Conservation (phyloP, 2,888 invertebrate genomes). For the Tillus elongatus region DNA sequence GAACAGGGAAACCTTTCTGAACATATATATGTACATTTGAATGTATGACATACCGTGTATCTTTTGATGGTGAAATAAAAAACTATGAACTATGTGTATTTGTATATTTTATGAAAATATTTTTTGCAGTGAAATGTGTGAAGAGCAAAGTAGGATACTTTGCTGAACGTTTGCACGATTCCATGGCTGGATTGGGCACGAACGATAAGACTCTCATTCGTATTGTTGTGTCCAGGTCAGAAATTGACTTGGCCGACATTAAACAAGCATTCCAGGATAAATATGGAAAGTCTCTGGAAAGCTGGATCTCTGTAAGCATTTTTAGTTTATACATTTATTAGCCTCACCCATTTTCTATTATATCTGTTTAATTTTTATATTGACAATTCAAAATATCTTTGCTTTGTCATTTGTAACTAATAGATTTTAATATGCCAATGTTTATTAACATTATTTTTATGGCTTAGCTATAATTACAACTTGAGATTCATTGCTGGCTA, state of each 20-base stretch:
- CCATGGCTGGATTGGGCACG: slow-evolving; percentile 86
- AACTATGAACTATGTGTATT: no score
- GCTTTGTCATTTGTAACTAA: no score
- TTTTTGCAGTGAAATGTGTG: slow-evolving; percentile 68
- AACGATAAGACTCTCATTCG: slow-evolving; percentile 88
- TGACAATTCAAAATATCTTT: slow-evolving; percentile 12
- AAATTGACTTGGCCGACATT: slow-evolving; percentile 88
- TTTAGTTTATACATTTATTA: slow-evolving; percentile 9
- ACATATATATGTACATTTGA: no score
- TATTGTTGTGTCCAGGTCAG: slow-evolving; percentile 81
- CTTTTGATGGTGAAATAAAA: no score
- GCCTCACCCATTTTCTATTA: no score
- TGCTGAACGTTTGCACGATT: slow-evolving; percentile 80
- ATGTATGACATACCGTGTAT: no score
- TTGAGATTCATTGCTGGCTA: no score
- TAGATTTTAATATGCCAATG: no score
- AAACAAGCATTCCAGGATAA: slow-evolving; percentile 79
- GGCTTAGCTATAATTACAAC: neutral
- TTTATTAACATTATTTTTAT: neutral
- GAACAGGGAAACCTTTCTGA: no score
- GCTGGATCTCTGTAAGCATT: slow-evolving; percentile 73
- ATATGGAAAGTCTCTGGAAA: slow-evolving; percentile 74
- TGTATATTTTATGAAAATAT: slow-evolving; percentile 2
- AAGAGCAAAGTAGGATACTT: slow-evolving; percentile 87
- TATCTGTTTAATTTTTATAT: slow-evolving; percentile 10